Evolutionary conservation across 2,797 vertebrate species (phyloP).

Genomic region (Anguilla marmorata): DNA sequence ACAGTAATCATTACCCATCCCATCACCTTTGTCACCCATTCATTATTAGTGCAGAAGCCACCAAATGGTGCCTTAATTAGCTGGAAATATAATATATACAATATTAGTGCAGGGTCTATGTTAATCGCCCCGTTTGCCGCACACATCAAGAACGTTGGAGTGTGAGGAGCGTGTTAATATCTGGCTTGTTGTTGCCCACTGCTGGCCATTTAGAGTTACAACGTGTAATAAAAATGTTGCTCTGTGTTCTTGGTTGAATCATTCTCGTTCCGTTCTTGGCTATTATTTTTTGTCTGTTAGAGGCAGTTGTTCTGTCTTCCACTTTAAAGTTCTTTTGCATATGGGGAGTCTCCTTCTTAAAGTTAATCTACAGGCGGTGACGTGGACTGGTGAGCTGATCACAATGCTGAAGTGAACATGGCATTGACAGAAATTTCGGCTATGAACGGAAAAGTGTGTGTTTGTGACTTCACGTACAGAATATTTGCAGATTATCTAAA

Average conservation of each 20-base stretch:
- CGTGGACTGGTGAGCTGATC: no score
- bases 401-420: no score
- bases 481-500: no score
- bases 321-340: no score
- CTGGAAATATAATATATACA: background rate
- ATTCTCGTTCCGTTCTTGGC: background rate
- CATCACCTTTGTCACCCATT: background rate
- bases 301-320: no score
- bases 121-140: background rate
- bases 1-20: background rate
- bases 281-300: no score
- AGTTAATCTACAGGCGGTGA: no score
- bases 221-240: background rate
- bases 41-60: background rate
- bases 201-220: slow-evolving; percentile 11
- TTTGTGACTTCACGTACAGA: no score
- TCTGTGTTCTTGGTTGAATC: background rate
- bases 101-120: background rate
- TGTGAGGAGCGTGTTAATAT: background rate
- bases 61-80: background rate
- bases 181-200: background rate
- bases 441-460: no score
- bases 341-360: no score
- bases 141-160: background rate
- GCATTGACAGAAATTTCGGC: no score